These are phyloP conservation scores for Rutilus rutilus DNA, from an alignment of 2,113 vertebrate species.

Conservation along the genomic window DNA sequence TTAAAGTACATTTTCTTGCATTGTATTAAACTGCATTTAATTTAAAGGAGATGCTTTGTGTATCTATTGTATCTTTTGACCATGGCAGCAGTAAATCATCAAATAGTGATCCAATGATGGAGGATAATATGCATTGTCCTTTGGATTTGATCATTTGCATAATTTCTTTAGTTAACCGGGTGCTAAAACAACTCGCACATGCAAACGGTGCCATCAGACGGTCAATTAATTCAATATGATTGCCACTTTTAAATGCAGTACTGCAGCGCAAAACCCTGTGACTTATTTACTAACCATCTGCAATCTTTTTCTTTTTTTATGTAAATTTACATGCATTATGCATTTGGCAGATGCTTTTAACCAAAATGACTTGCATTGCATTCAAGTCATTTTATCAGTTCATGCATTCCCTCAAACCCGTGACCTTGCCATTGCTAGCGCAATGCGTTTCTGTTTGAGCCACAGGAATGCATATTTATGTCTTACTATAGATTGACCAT, in stretches of 20 bases:
- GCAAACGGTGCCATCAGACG: too few species aligned
- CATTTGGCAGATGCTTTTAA: too few species aligned
- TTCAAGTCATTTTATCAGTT: not conserved
- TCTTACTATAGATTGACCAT: not conserved
- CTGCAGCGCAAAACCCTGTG: too few species aligned
- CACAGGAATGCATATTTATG: not conserved
- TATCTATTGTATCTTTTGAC: not conserved
- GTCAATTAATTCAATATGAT: too few species aligned
- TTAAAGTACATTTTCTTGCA: not conserved
- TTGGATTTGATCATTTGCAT: too few species aligned
- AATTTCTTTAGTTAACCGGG: too few species aligned
- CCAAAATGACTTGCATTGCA: too few species aligned
- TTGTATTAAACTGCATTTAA: not conserved
- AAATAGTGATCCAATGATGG: not conserved
- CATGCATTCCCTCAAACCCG: not conserved
- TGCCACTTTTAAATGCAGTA: too few species aligned
- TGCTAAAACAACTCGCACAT: too few species aligned
- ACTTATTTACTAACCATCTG: too few species aligned
- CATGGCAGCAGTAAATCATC: not conserved
- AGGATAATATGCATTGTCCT: not conserved
- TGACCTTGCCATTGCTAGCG: not conserved
- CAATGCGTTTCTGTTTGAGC: not conserved
- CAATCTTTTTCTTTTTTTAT: too few species aligned
- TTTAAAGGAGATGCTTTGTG: not conserved
- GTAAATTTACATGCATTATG: too few species aligned